phyloP scores from a whole-genome alignment of 2,113 vertebrate genomes.

The Phylloscopus trochiloides region DNA sequence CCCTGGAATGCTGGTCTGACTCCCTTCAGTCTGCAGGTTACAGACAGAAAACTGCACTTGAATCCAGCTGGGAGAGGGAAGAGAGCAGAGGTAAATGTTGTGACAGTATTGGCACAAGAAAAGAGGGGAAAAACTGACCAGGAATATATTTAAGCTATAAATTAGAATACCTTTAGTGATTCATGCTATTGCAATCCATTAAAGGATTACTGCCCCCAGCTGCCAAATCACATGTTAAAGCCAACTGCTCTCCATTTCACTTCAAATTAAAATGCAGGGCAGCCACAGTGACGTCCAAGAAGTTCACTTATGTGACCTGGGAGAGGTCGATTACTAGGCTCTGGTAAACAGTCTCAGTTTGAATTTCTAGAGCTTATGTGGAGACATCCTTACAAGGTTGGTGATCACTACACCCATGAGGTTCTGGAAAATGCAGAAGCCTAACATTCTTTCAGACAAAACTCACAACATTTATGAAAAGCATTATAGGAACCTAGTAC shows the following conservation, averaged over 20 bases:
- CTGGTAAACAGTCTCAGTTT: neutral
- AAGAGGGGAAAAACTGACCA: neutral
- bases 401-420: neutral
- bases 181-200: constrained; percentile 10
- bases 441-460: neutral
- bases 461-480: neutral
- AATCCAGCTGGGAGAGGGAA: neutral
- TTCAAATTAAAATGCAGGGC: neutral
- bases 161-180: neutral
- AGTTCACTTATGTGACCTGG: neutral
- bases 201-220: constrained; percentile 12
- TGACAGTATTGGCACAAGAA: neutral
- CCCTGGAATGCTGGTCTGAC: neutral
- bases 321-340: neutral
- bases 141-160: neutral
- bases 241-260: constrained; percentile 1
- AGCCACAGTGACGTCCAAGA: neutral
- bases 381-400: neutral
- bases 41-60: neutral
- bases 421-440: neutral
- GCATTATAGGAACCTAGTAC: neutral
- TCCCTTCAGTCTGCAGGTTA: neutral
- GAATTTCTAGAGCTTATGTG: constrained; percentile 3
- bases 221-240: constrained; percentile 41
- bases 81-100: neutral